These are phyloP conservation scores for Drosophila rellima DNA, from an alignment of 2,888 invertebrate species.

Conservation along the genomic window DNA sequence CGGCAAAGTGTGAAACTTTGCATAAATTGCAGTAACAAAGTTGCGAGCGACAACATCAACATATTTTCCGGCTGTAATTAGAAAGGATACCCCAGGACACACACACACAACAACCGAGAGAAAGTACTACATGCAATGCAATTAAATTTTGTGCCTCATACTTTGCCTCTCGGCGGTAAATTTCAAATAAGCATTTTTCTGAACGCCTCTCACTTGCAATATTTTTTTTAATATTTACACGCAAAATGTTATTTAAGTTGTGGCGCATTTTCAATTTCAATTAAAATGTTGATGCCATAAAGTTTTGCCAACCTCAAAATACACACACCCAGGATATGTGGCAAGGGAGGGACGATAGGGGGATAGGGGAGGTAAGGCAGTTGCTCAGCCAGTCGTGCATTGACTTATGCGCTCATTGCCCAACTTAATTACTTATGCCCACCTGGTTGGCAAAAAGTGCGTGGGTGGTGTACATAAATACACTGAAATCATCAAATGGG, in stretches of 20 bases:
- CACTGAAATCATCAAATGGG: constrained; percentile 13
- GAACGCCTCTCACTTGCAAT: constrained; percentile 25
- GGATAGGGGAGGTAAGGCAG: constrained; percentile 12
- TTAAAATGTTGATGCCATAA: constrained; percentile 67
- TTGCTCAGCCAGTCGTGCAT: constrained; percentile 51
- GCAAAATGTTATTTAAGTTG: constrained; percentile 75
- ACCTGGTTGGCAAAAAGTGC: constrained; percentile 60
- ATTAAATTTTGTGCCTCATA: constrained; percentile 55
- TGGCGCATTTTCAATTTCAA: constrained; percentile 76
- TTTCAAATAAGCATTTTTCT: constrained; percentile 60
- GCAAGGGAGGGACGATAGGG: neutral
- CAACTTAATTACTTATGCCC: constrained; percentile 72
- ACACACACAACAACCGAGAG: constrained; percentile 6
- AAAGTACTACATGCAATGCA: constrained; percentile 48
- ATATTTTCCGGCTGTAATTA: constrained; percentile 77
- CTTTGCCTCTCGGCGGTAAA: constrained; percentile 40
- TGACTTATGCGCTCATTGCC: constrained; percentile 65
- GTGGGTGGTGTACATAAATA: constrained; percentile 37
- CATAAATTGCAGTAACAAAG: constrained; percentile 72
- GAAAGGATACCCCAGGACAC: constrained; percentile 44
- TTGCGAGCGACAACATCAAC: constrained; percentile 70
- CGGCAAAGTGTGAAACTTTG: constrained; percentile 76
- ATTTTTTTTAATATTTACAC: constrained; percentile 62
- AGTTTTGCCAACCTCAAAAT: constrained; percentile 38
- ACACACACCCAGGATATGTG: constrained; percentile 10